Percentiles rank a stretch among this genome's conserved stretches.
Evolutionary conservation across 2,113 vertebrate genomes (phyloP).

Genomic region (rat (Rattus norvegicus)): GRCr8 NC_086038.1:41329501-41330000

Average conservation of each 20-base stretch:
- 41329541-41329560: no score
- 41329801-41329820: not conserved
- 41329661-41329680: not conserved
- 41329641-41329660: not conserved
- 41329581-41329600: no score
- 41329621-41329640: not conserved
- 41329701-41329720: not conserved
- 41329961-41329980: no score
- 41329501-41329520: no score
- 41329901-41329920: not conserved
- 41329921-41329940: not conserved
- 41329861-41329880: not conserved
- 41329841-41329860: not conserved
- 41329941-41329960: not conserved
- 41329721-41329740: not conserved
- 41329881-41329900: not conserved
- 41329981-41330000: no score
- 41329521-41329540: no score
- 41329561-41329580: no score
- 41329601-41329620: not conserved
- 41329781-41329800: no score
- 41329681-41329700: not conserved
- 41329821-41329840: not conserved
- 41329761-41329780: not conserved
- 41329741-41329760: not conserved